Base-by-base conservation (phyloP, 2,888 invertebrate species). In the Rambutsinella grinnellia region DNA sequence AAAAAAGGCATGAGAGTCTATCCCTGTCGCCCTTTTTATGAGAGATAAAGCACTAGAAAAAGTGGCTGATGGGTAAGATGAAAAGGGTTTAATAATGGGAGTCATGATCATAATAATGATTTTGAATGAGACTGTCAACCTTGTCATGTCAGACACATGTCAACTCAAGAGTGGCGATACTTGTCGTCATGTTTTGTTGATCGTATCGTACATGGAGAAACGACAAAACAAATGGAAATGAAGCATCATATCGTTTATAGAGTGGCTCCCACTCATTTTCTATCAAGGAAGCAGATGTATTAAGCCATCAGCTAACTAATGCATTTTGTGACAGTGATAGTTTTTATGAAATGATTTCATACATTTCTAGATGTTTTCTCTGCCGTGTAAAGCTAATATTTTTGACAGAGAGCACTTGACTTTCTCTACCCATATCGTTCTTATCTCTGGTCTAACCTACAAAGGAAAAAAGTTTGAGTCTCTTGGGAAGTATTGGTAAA, bases 101-200 rank as follows among this genome's bases (percentile, higher is more conserved):
- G 21, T 57, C 67, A 66, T 57, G 49, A 49, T 58, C 68, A 68
- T 68, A 68, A 53, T 68, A 68, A 58, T 68, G 68, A 68, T 68
- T 68, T 68, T 68, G 58, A 68, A 68, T 60, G 68, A 57, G 60
- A 60, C 27, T 68, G 68, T 68, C 68, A 68, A 68, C 60, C 68
- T 58, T 68, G 68, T 66, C 66, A 66, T 66, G 53, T 23, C 56
- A 5, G 44, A 51, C 24, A 60, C 68, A 60, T 63, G 63, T 63
- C 63, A 63, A 61, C 3, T 19, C 3, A 19, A 36, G 36, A 36
- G 36, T 36, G 36, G 36, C 36, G 36, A 13, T 13, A 36, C 36
- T 36, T 36, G 36, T 36, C 36, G 13, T n/a, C n/a, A n/a, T n/a
- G n/a, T n/a, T n/a, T n/a, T n/a, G n/a, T n/a, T n/a, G n/a, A n/a